Evolutionary conservation across 2,797 vertebrate genomes (phyloP), one percentile per base, ranked within the genome.

Genomic region (Tiaroga cobitis): DNA sequence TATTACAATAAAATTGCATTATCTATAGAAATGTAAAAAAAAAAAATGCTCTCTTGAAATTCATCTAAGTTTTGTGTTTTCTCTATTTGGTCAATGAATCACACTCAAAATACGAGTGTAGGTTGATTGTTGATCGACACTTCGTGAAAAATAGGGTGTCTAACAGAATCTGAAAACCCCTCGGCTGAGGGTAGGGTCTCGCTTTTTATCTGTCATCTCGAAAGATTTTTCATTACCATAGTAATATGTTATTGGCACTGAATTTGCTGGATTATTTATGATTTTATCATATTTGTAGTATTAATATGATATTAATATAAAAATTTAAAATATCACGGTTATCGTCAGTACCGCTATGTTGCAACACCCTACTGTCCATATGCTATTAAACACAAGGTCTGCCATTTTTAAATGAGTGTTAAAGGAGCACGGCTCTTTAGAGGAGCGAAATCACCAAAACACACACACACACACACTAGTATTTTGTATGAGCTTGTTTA

Each of bases 401-500:
- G 15, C 5, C 8, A 51, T 78, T 72, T 61, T 19, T 9, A 2
- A 56, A 37, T 61, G 39, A 59, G 24, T 34, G 49, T 65, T 61
- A 74, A 63, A 74, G 26, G 43, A 46, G 26, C 81, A 49, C 18
- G 39, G 19, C 26, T 74, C 19, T 70, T 74, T 65, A 51, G 68
- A 85, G 29, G n/a, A 15, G 11, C 26, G 67, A 39, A n/a, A 78
- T 67, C 13, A 43, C 3, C 19, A 77, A 69, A 70, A 54, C 3
- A 37, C 39, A 9, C 18, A 11, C 16, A 34, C 13, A 51, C 37
- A 82, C 26, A 8, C n/a, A 26, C 24, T 46, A 56, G 80, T 13
- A n/a, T 46, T 41, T 75, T 26, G 32, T 39, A 16, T 72, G 26
- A 81, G 72, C 61, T 49, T 68, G 32, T 41, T 81, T 39, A 56